A percentile compares a stretch with the other conserved stretches of the same genome.
Conservation (phyloP, 2,797 vertebrate genomes). For the Tinamus major region DNA sequence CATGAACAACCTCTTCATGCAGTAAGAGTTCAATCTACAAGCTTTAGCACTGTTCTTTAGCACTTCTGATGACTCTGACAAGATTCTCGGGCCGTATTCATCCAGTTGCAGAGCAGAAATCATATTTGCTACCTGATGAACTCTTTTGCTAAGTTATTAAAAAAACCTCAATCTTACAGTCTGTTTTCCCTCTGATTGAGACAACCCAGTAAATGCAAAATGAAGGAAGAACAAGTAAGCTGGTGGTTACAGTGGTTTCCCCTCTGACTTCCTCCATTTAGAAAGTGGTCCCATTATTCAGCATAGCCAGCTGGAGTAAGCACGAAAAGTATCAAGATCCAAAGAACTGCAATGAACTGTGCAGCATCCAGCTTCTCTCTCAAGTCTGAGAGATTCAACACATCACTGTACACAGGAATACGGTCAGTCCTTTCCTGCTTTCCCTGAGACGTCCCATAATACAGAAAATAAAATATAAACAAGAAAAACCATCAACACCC, state of each 20-base stretch:
- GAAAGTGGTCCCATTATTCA: not conserved
- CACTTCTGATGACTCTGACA: not conserved
- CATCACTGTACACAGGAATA: not conserved
- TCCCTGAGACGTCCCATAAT: not conserved
- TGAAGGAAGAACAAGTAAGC: not conserved
- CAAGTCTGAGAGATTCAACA: not conserved
- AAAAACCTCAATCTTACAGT: not conserved
- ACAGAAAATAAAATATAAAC: not conserved
- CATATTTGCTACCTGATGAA: not conserved
- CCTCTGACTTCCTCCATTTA: not conserved
- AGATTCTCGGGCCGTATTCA: not conserved
- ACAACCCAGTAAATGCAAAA: not conserved
- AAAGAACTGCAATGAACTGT: not conserved
- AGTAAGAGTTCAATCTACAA: not conserved
- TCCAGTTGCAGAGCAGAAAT: not conserved
- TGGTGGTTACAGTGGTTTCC: not conserved
- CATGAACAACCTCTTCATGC: accelerated
- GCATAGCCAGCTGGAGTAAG: not conserved
- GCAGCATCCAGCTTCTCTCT: not conserved
- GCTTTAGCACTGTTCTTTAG: not conserved
- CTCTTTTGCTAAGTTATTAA: not conserved
- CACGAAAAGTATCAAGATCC: not conserved
- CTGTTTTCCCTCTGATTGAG: not conserved
- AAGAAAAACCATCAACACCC: not conserved
- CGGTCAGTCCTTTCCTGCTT: not conserved